phyloP scores from a whole-genome alignment of 37 sponge, comb jelly and placozoan species.

The Ephydatia muelleri region DNA sequence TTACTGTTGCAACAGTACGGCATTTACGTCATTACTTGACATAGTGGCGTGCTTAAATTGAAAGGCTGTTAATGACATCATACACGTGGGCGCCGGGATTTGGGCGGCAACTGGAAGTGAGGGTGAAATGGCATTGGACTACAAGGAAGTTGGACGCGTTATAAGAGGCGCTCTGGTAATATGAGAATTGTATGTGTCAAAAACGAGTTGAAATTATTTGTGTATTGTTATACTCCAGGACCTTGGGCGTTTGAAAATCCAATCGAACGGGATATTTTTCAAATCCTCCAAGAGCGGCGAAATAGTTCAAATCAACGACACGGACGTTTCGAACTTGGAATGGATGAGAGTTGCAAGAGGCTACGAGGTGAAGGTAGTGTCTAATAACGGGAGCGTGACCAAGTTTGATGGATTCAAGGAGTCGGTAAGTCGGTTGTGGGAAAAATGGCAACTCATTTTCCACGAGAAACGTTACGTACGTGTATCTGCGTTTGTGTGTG shows the following conservation, averaged over 20 bases:
- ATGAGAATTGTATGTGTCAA: neutral
- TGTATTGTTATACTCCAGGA: conserved; percentile 46
- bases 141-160: conserved; percentile 56
- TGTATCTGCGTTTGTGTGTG: too few relatives aligned
- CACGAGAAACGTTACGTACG: too few relatives aligned
- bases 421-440: conserved; percentile 54
- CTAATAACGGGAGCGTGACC: conserved; percentile 44
- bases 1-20: too few relatives aligned
- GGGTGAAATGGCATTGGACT: conserved; percentile 43
- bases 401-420: conserved; percentile 95
- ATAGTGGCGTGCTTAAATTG: too few relatives aligned
- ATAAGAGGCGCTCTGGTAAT: conserved; percentile 76
- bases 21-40: too few relatives aligned
- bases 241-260: conserved; percentile 79
- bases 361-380: conserved; percentile 73
- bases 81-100: conserved; percentile 6
- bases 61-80: too few relatives aligned
- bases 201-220: neutral
- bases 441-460: too few relatives aligned
- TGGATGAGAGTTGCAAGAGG: conserved; percentile 89
- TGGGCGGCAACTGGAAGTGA: neutral
- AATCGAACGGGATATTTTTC: conserved; percentile 83
- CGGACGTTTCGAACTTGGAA: conserved; percentile 59
- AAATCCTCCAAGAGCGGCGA: conserved; percentile 76
- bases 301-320: conserved; percentile 61